Evolutionary conservation across 2,113 vertebrate species (phyloP), one percentile per base, ranked within the genome.

Genomic region (Lepus timidus): DNA sequence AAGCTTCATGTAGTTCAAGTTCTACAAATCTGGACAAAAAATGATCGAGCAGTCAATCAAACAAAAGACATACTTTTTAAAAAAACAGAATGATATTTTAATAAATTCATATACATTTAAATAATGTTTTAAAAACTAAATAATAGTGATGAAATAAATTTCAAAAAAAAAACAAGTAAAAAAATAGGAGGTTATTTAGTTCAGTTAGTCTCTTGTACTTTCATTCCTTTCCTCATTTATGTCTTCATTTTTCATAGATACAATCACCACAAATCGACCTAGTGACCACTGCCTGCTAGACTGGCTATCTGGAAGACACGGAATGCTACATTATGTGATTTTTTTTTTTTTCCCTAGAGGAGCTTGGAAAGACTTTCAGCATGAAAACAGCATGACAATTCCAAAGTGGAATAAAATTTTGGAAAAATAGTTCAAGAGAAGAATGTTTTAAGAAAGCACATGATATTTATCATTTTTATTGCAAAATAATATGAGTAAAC

Each of bases 401-500:
- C 16, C 71, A 20, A 68, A 70, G 31, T 65, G 55, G 80, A 58
- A 88, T 52, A 85, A 23, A 74, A 67, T 52, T 74, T 75, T 36
- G 44, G 83, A 88, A 78, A 52, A 71, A 83, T 19, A 73, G 27
- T n/a, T 44, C 4, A 52, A 39, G 14, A 27, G 29, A 19, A 58
- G 55, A 58, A 31, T 67, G 33, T 65, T 91, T 62, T 51, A 75
- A 92, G 81, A 71, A 29, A 36, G 14, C 39, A 25, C 29, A 55
- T 82, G 11, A 33, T 58, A 29, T n/a, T 83, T 90, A 12, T 93
- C 9, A 64, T 39, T 92, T 88, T 90, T 83, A 31, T 79, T 88
- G 79, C 25, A 64, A 76, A 86, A 71, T 89, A 67, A 71, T 83
- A 31, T 62, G 31, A 73, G 90, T 87, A 93, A 90, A 87, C 62